Conservation (phyloP, 35 echinoderm and acorn worm species). For the Heliocidaris tuberculata region DNA sequence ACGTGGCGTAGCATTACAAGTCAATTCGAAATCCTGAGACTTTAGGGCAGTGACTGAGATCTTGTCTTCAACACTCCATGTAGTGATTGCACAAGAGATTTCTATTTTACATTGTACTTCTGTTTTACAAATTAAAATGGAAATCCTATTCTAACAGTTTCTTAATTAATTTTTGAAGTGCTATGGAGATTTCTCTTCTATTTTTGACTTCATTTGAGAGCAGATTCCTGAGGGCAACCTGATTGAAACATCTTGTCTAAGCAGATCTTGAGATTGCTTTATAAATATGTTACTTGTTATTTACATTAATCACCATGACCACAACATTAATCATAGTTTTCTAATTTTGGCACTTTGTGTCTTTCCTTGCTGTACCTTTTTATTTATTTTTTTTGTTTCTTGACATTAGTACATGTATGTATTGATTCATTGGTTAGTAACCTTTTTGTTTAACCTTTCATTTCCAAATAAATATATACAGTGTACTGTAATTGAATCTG, state of each 20-base stretch:
- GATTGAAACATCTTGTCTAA: background rate
- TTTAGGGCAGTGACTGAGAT: background rate
- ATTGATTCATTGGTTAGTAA: too few relatives aligned
- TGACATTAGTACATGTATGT: too few relatives aligned
- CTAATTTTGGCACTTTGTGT: too few relatives aligned
- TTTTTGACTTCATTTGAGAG: background rate
- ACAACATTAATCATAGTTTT: too few relatives aligned
- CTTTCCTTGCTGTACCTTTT: too few relatives aligned
- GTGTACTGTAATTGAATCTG: too few relatives aligned
- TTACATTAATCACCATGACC: too few relatives aligned
- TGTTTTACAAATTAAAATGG: background rate
- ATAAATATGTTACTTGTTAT: too few relatives aligned
- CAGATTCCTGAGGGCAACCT: background rate
- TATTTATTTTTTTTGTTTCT: too few relatives aligned
- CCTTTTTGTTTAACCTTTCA: too few relatives aligned
- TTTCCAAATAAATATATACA: too few relatives aligned
- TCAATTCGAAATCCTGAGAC: background rate
- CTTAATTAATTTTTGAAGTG: background rate
- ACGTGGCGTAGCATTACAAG: background rate
- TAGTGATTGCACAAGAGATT: background rate
- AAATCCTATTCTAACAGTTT: background rate
- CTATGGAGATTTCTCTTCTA: too few relatives aligned
- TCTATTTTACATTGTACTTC: background rate
- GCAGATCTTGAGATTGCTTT: background rate
- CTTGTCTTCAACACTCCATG: background rate